Percentiles rank a stretch among this genome's conserved stretches.
Evolutionary conservation across 2,888 invertebrate genomes (phyloP).

Genomic region (Rhopalosiphum nymphaeae): DNA sequence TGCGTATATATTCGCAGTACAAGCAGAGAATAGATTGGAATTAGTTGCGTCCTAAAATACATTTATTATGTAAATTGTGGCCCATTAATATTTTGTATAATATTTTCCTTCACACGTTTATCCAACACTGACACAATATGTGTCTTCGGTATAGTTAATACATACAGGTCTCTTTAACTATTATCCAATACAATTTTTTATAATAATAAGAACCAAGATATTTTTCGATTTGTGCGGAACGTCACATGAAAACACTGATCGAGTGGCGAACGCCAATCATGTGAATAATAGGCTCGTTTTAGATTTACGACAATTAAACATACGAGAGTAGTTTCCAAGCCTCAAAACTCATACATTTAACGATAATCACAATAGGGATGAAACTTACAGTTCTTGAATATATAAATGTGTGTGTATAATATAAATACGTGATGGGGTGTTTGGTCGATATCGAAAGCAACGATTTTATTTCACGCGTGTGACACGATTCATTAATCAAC

Average conservation of each 20-base stretch:
- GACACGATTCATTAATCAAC: constrained; percentile 31
- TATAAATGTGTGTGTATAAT: background rate
- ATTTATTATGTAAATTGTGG: background rate
- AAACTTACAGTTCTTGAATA: background rate
- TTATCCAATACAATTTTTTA: background rate
- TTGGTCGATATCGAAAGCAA: constrained; percentile 36
- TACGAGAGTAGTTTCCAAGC: background rate
- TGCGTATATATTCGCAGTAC: background rate
- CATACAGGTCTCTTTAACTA: background rate
- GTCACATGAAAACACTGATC: background rate
- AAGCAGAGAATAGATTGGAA: background rate
- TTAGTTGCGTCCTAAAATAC: background rate
- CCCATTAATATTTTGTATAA: background rate
- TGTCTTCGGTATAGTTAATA: background rate
- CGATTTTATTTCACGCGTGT: background rate
- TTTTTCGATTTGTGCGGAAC: background rate
- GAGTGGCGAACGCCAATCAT: background rate
- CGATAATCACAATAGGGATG: background rate
- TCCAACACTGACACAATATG: background rate
- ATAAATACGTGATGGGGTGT: background rate
- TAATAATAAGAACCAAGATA: background rate
- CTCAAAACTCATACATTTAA: background rate
- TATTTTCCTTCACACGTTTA: background rate
- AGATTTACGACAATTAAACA: background rate
- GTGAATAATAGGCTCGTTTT: background rate